Conservation (phyloP, 2,888 invertebrate genomes). For the Pristionchus entomophagus region DNA sequence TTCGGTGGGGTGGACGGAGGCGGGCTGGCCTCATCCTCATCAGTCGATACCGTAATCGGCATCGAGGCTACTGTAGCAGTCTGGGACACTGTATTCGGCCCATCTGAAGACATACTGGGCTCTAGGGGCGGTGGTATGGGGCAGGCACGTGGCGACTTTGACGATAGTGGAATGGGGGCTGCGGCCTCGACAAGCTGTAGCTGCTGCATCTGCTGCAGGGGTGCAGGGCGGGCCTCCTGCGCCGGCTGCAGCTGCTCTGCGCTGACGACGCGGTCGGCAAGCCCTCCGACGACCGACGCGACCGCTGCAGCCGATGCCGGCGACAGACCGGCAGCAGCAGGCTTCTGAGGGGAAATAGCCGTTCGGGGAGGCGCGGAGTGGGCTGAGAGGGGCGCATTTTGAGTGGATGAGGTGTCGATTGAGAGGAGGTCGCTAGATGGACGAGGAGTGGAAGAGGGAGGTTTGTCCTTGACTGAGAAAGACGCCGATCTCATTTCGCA, state of each 20-base stretch:
- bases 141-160: background rate
- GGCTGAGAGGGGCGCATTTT: background rate
- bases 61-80: background rate
- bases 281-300: background rate
- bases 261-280: conserved; percentile 6
- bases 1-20: background rate
- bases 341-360: background rate
- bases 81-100: background rate
- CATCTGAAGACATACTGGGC: background rate
- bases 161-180: background rate
- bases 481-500: conserved; percentile 4
- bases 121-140: background rate
- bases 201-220: too few species aligned
- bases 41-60: conserved; percentile 6
- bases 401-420: background rate
- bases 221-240: too few species aligned
- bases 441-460: background rate
- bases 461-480: too few species aligned
- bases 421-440: background rate
- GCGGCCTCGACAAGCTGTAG: background rate
- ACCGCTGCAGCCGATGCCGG: background rate
- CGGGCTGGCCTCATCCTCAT: background rate
- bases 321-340: background rate
- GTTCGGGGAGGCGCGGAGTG: background rate
- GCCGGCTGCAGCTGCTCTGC: background rate